A percentile compares a stretch with the other conserved stretches of the same genome.
phyloP scores from a whole-genome alignment of 2,113 vertebrate genomes.

The Eolophus roseicapilla region DNA sequence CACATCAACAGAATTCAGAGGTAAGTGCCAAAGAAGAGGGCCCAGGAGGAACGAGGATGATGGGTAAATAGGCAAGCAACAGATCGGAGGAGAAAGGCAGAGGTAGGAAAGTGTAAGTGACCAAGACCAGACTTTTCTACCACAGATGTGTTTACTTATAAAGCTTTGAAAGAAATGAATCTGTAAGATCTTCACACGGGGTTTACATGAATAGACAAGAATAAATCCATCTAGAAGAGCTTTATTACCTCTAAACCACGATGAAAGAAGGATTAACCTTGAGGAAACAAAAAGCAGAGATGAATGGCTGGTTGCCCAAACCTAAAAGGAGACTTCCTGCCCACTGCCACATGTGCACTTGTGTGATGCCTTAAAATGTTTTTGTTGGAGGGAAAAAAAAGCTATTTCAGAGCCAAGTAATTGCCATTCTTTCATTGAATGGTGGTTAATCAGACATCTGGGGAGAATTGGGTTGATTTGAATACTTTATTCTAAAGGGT shows the following conservation, averaged over 20 bases:
- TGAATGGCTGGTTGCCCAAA: not conserved
- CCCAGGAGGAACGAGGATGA: not conserved
- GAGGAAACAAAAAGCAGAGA: not conserved
- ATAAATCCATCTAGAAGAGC: not conserved
- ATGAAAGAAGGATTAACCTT: not conserved
- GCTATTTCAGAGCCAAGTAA: not conserved
- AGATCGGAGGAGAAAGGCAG: not conserved
- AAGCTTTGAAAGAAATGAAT: not conserved
- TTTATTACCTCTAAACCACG: not conserved
- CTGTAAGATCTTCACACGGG: not conserved
- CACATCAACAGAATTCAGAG: not conserved
- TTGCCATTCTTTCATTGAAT: not conserved
- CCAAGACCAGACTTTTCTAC: not conserved
- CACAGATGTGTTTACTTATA: not conserved
- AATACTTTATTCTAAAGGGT: constrained; percentile 19
- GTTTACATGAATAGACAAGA: not conserved
- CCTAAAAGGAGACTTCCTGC: not conserved
- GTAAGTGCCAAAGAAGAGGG: not conserved
- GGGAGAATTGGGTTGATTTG: constrained; percentile 13
- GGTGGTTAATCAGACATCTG: constrained; percentile 2
- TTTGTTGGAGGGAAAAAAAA: not conserved
- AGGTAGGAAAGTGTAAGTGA: not conserved
- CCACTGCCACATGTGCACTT: not conserved
- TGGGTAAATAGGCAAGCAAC: not conserved
- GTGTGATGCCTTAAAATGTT: not conserved